Base-by-base conservation (phyloP, 2,113 vertebrate species). In the Proterorhinus semilunaris region DNA sequence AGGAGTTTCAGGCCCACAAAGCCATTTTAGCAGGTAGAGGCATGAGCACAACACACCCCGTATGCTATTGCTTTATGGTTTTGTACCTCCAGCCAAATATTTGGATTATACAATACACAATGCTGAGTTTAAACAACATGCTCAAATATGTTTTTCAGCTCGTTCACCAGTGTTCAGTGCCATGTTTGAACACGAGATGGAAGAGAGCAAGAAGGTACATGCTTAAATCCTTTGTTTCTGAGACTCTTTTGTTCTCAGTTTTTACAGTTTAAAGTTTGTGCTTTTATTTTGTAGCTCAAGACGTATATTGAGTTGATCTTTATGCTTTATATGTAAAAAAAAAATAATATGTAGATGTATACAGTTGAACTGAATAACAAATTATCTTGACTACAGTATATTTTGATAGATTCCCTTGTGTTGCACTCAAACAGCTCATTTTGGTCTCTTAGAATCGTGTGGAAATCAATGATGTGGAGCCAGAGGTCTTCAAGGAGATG, bases 141-240 rank as follows among this genome's bases (percentile, higher is more conserved):
- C 12, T 10, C 17, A 36, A 2, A 58, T 42, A 11, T 44, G 13
- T 51, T 43, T 80, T 75, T 51, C 89, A 99, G 97, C 97, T 0
- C 95, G 96, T 7, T 99, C 98, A 7, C 98, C 98, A 0, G 98
- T 99, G 44, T 99, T 99, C 90, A 99, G 96, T 42, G 97, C 96
- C 89, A 99, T 99, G 98, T 99, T 99, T 90, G 97, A 99, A 86
- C 97, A 99, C 10, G 96, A 98, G 90, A 99, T 99, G 97, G 96
- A 99, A 53, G 97, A 99, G 82, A 99, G 97, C 88, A 98, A 99
- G 91, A 98, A 98, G 94, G 97, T 98, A 54, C 17, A 13, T n/a
- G 52, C 27, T 36, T 36, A 36, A 36, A 36, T 36, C 27, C 27
- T 36, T 36, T 36, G 27, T 36, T 36, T 36, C 27, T 36, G 27